Conservation (phyloP, 1,140 invertebrate genomes). For the Listronotus oregonensis region DNA sequence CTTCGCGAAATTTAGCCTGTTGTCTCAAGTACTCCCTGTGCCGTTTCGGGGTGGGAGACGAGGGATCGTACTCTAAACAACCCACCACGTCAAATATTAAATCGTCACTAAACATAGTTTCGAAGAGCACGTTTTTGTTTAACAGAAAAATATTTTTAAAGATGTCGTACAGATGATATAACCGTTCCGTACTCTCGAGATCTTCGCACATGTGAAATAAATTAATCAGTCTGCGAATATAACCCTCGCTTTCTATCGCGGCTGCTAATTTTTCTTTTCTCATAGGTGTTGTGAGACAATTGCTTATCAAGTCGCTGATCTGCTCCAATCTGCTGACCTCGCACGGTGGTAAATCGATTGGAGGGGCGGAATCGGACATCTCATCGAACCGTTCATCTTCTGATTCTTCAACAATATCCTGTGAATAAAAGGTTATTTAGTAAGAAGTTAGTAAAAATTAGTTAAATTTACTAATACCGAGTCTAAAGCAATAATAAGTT, state of each 20-base stretch:
- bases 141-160: slow-evolving; percentile 99
- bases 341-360: slow-evolving; percentile 92
- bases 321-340: slow-evolving; percentile 92
- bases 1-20: slow-evolving; percentile 89
- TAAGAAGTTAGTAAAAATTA: no score
- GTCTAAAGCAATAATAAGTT: no score
- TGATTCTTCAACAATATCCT: slow-evolving; percentile 94
- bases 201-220: slow-evolving; percentile 98
- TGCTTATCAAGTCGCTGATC: slow-evolving; percentile 88
- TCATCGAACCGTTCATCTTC: slow-evolving; percentile 98
- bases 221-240: slow-evolving; percentile 94
- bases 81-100: slow-evolving; percentile 98
- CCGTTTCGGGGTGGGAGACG: slow-evolving; percentile 78
- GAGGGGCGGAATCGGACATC: slow-evolving; percentile 88
- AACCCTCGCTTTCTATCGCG: slow-evolving; percentile 93
- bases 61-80: slow-evolving; percentile 96
- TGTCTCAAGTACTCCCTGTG: slow-evolving; percentile 96
- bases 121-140: slow-evolving; percentile 96
- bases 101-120: slow-evolving; percentile 96
- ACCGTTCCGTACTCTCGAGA: slow-evolving; percentile 89
- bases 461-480: no score
- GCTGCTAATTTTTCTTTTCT: slow-evolving; percentile 93
- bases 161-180: slow-evolving; percentile 97
- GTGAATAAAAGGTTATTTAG: background rate
- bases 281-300: slow-evolving; percentile 79